Base-by-base conservation (phyloP, 2,797 vertebrate species). In the Ctenopoma multispine region DNA sequence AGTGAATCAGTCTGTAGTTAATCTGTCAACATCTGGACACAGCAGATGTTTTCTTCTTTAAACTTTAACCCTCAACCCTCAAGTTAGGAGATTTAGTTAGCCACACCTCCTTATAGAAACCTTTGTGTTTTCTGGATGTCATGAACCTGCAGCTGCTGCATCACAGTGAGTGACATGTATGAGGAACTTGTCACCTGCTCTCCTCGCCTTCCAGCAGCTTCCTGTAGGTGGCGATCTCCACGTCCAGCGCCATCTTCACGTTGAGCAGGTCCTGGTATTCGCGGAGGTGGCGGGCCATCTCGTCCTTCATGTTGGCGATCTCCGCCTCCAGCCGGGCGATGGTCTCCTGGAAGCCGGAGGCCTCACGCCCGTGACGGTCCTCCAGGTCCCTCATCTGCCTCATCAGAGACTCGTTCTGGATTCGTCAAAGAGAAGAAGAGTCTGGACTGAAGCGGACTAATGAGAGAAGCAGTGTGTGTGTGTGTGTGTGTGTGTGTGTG, bases 261-360 rank as follows among this genome's bases (percentile, higher is more conserved):
- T 98, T 98, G 77, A 99, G 96, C 84, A 99, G 93, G 86, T 99
- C 97, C 90, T 99, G 97, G 90, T 99, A 98, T 76, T 99, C 97
- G 0, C 97, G 94, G 69, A 99, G 94, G 86, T 98, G 97, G 34
- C 96, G 92, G 0, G 97, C 96, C 97, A 98, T 98, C 89, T 99
- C 97, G 0, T 98, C 96, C 90, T 99, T 99, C 92, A 98, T 91
- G 89, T 96, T 96, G 55, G 94, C 87, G 54, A 98, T 98, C 90
- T 99, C 97, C 0, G 94, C 93, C 91, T 99, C 97, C 90, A 99
- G 94, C 18, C 95, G 92, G 0, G 92, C 62, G 0, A 97, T 95
- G 62, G 75, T 95, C 83, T 98, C 96, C 89, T 98, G 97, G 91
- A 96, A 96, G 12, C 93, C 91, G 0, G 90, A 59, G 0, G 96